Base-by-base conservation (phyloP, 92 coral and sea anemone species). In the Phenganax stokvisi region DNA sequence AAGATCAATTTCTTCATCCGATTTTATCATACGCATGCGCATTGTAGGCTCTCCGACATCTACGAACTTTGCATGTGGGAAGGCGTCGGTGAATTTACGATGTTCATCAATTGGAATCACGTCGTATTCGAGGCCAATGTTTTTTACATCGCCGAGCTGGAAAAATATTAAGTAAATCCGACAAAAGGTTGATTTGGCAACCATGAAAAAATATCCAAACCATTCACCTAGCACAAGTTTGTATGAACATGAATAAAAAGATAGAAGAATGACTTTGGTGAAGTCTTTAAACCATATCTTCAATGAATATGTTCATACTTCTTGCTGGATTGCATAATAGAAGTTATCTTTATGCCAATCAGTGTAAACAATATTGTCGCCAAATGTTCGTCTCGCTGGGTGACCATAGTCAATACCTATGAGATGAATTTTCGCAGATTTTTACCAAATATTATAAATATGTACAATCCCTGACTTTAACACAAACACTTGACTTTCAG, bases 271-370 rank as follows among this genome's bases (percentile, higher is more conserved):
- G 47, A 37, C 47, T 37, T 2, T 37, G 47, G 47, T 37, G 3
- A 37, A 37, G 47, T 37, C 47, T 37, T 37, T 2, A 37, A 37
- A 37, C 47, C 47, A 37, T 37, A 37, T 37, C 47, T 37, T 37
- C 47, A 37, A 37, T 37, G 5, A 2, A 37, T 37, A 37, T 37
- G 47, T 37, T 37, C 47, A 57, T 51, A 82, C 89, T 84, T 85
- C 86, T 62, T 91, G 88, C 79, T 88, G 81, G 3, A 89, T 89
- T 29, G 91, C 93, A 83, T 91, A 73, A 57, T 63, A 89, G 76
- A 87, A 93, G 87, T 89, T 93, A 79, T 93, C 97, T 66, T 83
- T 93, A 44, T 89, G 86, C 97, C 97, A 93, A 88, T 93, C 97
- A 2, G 97, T 93, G 89, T 91, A 93, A 20, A 84, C 80, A 57